Percentiles rank a stretch among this genome's conserved stretches.
Evolutionary conservation across 2,113 vertebrate genomes (phyloP).

Genomic region (Perognathus longimembris): DNA sequence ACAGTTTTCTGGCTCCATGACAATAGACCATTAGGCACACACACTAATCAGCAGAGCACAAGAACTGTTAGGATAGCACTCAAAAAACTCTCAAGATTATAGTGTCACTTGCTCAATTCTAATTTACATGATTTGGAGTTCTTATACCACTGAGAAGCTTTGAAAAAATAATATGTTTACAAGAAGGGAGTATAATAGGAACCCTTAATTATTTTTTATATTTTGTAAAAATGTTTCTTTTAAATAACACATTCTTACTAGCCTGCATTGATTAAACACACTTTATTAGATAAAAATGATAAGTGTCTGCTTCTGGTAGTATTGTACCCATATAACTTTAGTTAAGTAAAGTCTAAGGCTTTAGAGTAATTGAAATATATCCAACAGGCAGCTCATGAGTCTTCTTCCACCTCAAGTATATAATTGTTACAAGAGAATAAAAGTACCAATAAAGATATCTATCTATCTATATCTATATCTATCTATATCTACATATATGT

Average conservation of each 20-base stretch:
- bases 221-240: slow-evolving; percentile 51
- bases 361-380: slow-evolving; percentile 65
- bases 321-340: slow-evolving; percentile 61
- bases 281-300: slow-evolving; percentile 67
- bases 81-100: slow-evolving; percentile 15
- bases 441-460: slow-evolving; percentile 19
- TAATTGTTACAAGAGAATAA: slow-evolving; percentile 37
- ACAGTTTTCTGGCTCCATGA: not conserved
- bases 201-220: not conserved
- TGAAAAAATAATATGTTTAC: slow-evolving; percentile 43
- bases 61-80: not conserved
- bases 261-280: slow-evolving; percentile 58
- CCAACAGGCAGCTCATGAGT: slow-evolving; percentile 32
- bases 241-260: slow-evolving; percentile 58
- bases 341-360: slow-evolving; percentile 56
- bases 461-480: too few species aligned
- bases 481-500: too few species aligned
- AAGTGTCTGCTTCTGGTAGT: slow-evolving; percentile 55
- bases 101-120: slow-evolving; percentile 40
- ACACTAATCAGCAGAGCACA: not conserved
- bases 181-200: not conserved
- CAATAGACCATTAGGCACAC: not conserved
- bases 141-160: slow-evolving; percentile 41
- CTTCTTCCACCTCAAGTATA: slow-evolving; percentile 37
- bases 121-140: slow-evolving; percentile 63